These are phyloP conservation scores for Catharus bicknelli DNA, from an alignment of 2,113 vertebrate genomes.

Conservation along the genomic window DNA sequence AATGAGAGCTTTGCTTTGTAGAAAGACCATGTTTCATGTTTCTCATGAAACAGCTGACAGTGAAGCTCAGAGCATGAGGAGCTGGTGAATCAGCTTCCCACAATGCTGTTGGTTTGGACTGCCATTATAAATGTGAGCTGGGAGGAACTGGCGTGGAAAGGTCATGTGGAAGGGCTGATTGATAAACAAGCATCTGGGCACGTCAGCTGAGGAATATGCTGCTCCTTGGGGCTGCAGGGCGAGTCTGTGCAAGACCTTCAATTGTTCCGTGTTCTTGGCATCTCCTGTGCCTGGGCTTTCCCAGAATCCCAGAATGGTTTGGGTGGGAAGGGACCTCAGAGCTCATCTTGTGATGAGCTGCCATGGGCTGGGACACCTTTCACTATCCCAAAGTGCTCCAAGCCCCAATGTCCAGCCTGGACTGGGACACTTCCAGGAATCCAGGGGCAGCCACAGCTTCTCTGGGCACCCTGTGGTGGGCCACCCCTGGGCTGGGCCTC, in stretches of 20 bases:
- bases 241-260: background rate
- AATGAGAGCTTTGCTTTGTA: background rate
- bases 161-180: background rate
- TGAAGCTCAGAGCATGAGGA: background rate
- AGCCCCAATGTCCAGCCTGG: background rate
- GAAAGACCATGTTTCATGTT: background rate
- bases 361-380: background rate
- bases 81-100: background rate
- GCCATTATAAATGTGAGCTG: background rate
- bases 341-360: background rate
- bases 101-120: background rate
- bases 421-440: background rate
- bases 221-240: background rate
- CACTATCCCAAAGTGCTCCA: background rate
- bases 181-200: background rate
- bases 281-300: background rate
- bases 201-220: rapidly evolving
- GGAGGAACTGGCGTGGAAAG: background rate
- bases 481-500: background rate
- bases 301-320: background rate
- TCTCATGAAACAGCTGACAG: background rate
- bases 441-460: background rate
- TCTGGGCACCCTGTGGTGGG: background rate
- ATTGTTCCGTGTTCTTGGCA: rapidly evolving
- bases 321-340: background rate